Base-by-base conservation (phyloP, 1,140 invertebrate genomes). In the Calephelis nemesis region DNA sequence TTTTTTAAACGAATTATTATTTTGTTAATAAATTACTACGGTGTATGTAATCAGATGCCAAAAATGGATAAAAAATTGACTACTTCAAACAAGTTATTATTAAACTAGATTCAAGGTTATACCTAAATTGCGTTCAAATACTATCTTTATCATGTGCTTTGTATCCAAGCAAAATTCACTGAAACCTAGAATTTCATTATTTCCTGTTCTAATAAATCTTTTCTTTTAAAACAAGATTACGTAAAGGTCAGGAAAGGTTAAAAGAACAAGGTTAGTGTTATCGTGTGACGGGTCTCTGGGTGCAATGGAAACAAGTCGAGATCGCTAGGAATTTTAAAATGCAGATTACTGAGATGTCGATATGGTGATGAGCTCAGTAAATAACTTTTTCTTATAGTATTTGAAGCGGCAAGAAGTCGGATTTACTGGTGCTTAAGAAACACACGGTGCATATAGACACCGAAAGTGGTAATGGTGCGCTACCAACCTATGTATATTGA, bases 261-360 rank as follows among this genome's bases (percentile, higher is more conserved):
- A 58, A 58, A 58, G 54, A 58, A 39, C 30, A 58, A 58, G 52
- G 52, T 54, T 15, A 54, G 19, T 10, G 52, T 54, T 30, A 52
- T 9, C 15, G 52, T 54, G 11, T 54, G 10, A 54, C 52, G 52
- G 19, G 30, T 54, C 19, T 10, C 52, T 11, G 52, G 19, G 52
- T 9, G 4, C 30, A 54, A 54, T 54, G 52, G 52, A 54, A 54
- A 54, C 19, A 15, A 5, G 7, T 15, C 50, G 13, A 15, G 13
- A 4, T 52, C 13, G 13, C 50, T 13, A 19, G 50, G 13, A 52
- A 52, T 52, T 15, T 52, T 15, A 52, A 52, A 52, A 52, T 52
- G 50, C 13, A 52, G 50, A 52, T 52, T 52, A 52, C 13, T 19
- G 13, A 52, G 50, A 52, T 19, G 50, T 52, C 50, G 50, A 4